Percentiles rank a stretch among this genome's conserved stretches.
These are phyloP conservation scores for Drosophila subpulchrella DNA, from an alignment of 1,140 invertebrate species.

Conservation along the genomic window DNA sequence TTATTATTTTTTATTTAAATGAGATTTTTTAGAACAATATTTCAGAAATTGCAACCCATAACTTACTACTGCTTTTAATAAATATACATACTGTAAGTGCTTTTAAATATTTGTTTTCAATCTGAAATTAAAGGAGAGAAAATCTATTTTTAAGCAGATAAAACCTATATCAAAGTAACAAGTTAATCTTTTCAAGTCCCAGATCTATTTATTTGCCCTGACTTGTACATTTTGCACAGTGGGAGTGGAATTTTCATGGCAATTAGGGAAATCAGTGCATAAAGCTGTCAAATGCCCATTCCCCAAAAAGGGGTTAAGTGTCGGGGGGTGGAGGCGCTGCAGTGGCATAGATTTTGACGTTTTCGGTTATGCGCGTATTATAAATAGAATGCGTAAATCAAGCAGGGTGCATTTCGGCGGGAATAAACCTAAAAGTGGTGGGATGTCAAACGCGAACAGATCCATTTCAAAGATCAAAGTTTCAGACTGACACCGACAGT, in stretches of 20 bases:
- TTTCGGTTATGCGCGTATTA: conserved; percentile 6
- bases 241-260: conserved; percentile 36
- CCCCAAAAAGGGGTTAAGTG: conserved; percentile 9
- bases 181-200: too few species aligned
- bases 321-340: background rate
- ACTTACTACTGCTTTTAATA: too few species aligned
- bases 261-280: conserved; percentile 47
- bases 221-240: background rate
- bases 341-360: conserved; percentile 23
- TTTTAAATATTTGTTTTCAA: too few species aligned
- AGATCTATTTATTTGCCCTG: background rate
- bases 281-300: conserved; percentile 38
- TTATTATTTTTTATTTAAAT: too few species aligned
- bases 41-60: too few species aligned
- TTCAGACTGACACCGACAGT: background rate
- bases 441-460: conserved; percentile 23
- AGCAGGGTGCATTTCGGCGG: conserved; percentile 2
- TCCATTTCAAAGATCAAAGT: conserved; percentile 21
- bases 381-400: conserved; percentile 27
- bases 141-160: too few species aligned
- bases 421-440: background rate
- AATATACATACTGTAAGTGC: too few species aligned
- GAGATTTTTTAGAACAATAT: too few species aligned
- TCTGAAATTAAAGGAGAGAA: too few species aligned
- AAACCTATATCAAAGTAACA: too few species aligned